phyloP scores from a whole-genome alignment of 2,888 invertebrate genomes.

The Osedax fenrisi region DNA sequence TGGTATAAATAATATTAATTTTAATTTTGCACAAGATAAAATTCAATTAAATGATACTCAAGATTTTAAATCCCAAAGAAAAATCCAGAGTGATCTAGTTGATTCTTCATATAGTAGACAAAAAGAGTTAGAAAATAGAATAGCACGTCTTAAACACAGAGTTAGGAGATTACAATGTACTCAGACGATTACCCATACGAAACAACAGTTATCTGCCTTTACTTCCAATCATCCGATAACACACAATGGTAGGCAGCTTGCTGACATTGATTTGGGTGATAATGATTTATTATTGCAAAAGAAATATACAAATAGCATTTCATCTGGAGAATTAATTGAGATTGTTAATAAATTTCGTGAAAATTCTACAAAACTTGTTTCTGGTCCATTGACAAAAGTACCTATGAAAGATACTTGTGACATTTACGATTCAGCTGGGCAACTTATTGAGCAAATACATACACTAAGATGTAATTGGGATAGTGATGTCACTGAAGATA shows the following conservation, averaged over 20 bases:
- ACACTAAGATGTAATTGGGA: conserved; percentile 68
- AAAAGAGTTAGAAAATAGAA: conserved; percentile 59
- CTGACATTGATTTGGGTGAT: conserved; percentile 39
- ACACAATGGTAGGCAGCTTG: conserved; percentile 21
- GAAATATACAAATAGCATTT: conserved; percentile 40
- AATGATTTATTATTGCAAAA: conserved; percentile 42
- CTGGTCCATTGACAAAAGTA: conserved; percentile 39
- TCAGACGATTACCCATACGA: conserved; percentile 64
- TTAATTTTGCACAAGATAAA: too few species aligned
- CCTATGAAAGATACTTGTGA: conserved; percentile 43
- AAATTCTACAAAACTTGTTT: conserved; percentile 54
- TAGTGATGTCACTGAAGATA: conserved; percentile 83
- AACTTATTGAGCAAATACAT: conserved; percentile 63
- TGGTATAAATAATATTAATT: too few species aligned
- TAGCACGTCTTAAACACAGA: conserved; percentile 64
- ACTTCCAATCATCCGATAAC: conserved; percentile 16
- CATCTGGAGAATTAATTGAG: conserved; percentile 39
- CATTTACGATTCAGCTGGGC: conserved; percentile 61
- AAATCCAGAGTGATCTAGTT: too few species aligned
- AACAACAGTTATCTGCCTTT: conserved; percentile 67
- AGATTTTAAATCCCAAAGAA: too few species aligned
- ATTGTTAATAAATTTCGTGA: not conserved
- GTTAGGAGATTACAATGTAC: conserved; percentile 66
- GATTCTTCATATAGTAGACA: too few species aligned
- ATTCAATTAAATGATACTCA: too few species aligned